Conservation (phyloP, 2,888 invertebrate genomes). For the Epinotia brunnichana region DNA sequence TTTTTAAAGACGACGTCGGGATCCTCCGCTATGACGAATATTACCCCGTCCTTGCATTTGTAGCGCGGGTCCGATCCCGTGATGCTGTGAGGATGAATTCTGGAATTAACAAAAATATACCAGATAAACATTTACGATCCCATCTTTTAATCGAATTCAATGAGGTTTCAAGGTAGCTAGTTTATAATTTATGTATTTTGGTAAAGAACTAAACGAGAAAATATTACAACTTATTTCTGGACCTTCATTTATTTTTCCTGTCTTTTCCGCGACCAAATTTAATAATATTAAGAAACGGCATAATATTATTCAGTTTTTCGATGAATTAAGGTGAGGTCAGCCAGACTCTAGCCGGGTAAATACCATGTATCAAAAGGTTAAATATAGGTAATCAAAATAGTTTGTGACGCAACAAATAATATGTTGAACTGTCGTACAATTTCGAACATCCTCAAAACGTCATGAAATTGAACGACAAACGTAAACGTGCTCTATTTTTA, state of each 20-base stretch:
- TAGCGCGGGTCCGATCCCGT: conserved; percentile 88
- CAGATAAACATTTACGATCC: background rate
- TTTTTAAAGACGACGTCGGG: conserved; percentile 89
- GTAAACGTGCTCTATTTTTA: too few species aligned
- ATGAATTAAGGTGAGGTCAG: background rate
- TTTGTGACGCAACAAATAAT: background rate
- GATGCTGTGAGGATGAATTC: conserved; percentile 93
- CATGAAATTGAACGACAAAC: too few species aligned
- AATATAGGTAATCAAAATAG: background rate
- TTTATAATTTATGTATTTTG: too few species aligned
- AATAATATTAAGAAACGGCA: background rate
- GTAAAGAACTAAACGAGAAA: too few species aligned
- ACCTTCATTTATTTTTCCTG: too few species aligned
- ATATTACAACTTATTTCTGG: too few species aligned
- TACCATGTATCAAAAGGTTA: background rate
- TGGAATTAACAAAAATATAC: conserved; percentile 50
- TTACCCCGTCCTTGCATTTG: conserved; percentile 92
- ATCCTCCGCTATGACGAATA: conserved; percentile 89
- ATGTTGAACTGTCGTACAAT: too few species aligned
- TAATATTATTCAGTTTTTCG: background rate
- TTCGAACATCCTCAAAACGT: too few species aligned
- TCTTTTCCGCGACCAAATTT: background rate
- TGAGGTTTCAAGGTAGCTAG: too few species aligned
- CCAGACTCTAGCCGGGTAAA: background rate
- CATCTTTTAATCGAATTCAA: too few species aligned